Conservation (phyloP, 2,888 invertebrate species). For the Germaria angustata region DNA sequence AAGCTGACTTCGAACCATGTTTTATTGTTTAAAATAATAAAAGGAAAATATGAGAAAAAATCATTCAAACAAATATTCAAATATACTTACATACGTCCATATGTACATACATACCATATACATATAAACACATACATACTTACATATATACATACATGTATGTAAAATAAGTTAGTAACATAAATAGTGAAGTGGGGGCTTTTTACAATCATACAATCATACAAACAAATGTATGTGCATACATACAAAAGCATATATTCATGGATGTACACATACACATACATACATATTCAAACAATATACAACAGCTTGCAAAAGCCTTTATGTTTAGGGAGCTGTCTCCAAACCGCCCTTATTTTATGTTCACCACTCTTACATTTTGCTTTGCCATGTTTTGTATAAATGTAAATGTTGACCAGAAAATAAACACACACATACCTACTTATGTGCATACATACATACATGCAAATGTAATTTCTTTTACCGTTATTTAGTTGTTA, state of each 20-base stretch:
- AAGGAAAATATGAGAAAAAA: slow-evolving; percentile 51
- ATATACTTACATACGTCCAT: neutral
- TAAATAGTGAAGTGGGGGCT: neutral
- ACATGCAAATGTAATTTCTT: slow-evolving; percentile 28
- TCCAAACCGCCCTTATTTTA: slow-evolving; percentile 64
- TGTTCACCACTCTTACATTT: slow-evolving; percentile 32
- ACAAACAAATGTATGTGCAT: neutral
- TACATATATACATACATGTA: neutral
- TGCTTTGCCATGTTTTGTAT: slow-evolving; percentile 6
- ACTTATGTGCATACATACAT: neutral
- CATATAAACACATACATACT: neutral
- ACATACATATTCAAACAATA: neutral
- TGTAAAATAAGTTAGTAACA: neutral
- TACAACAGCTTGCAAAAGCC: slow-evolving; percentile 9
- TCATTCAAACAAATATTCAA: slow-evolving; percentile 19
- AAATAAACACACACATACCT: slow-evolving; percentile 29
- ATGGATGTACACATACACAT: neutral
- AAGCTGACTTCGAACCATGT: slow-evolving; percentile 29
- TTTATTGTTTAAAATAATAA: slow-evolving; percentile 52
- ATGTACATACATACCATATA: neutral
- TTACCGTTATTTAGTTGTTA: slow-evolving; percentile 41
- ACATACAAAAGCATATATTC: neutral
- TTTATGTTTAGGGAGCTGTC: slow-evolving; percentile 59
- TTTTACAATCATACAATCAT: neutral
- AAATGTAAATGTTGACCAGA: slow-evolving; percentile 51